These are phyloP conservation scores for Trissoscelio sp. DNA, from an alignment of 2,888 invertebrate genomes.

Conservation along the genomic window DNA sequence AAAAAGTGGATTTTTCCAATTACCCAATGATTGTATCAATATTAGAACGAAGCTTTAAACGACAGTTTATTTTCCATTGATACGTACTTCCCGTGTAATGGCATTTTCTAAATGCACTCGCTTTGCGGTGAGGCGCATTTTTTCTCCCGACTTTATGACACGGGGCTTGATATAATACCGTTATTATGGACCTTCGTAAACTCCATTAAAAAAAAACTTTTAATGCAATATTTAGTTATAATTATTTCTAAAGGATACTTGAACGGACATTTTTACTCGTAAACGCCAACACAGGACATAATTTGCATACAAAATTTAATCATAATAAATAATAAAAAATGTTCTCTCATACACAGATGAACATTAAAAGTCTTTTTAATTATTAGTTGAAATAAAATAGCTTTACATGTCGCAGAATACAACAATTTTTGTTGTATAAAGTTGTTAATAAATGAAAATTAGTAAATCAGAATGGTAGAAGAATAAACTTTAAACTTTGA, in stretches of 20 bases:
- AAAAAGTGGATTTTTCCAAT: slow-evolving; percentile 4
- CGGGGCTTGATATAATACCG: not conserved
- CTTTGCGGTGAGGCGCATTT: not conserved
- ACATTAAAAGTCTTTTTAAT: not conserved
- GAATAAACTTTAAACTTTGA: slow-evolving; percentile 15
- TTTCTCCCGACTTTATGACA: not conserved
- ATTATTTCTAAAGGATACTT: not conserved
- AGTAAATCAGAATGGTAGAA: not conserved
- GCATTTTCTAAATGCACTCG: not conserved
- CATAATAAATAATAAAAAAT: not conserved
- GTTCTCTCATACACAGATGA: not conserved
- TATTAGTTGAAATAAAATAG: too few species aligned
- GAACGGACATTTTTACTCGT: not conserved
- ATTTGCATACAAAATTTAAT: too few species aligned
- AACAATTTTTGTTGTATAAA: not conserved
- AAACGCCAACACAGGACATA: not conserved
- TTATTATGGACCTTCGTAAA: not conserved
- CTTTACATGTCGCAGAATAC: not conserved
- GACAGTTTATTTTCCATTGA: not conserved
- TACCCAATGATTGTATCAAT: not conserved
- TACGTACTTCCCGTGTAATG: not conserved
- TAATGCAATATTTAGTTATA: not conserved
- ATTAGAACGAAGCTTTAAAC: not conserved
- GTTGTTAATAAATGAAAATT: not conserved
- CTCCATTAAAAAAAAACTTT: not conserved